These are phyloP conservation scores for Cerastoderma edule DNA, from an alignment of 2,888 invertebrate species.

Conservation along the genomic window DNA sequence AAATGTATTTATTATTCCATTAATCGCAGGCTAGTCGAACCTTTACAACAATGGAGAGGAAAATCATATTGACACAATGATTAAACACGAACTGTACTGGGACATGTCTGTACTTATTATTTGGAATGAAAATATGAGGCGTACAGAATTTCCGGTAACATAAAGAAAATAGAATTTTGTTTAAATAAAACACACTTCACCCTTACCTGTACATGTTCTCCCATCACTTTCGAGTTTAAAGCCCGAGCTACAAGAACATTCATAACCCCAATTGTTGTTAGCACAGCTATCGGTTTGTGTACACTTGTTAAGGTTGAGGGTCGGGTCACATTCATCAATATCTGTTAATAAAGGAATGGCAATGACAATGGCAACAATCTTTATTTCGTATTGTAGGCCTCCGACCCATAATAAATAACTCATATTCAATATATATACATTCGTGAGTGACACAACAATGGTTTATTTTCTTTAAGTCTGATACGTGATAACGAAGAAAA, in stretches of 20 bases:
- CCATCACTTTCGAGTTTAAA: constrained; percentile 62
- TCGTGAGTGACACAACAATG: no score
- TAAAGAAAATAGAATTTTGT: no score
- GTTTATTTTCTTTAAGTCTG: neutral
- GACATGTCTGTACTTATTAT: neutral
- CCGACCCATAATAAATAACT: no score
- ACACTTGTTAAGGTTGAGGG: constrained; percentile 37
- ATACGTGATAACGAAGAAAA: neutral
- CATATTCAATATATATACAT: no score
- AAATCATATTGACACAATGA: no score
- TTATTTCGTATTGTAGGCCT: no score
- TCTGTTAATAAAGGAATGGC: constrained; percentile 1
- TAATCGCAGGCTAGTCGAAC: no score
- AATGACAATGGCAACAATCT: neutral
- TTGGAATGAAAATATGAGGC: neutral
- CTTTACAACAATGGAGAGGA: no score
- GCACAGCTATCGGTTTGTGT: constrained; percentile 42
- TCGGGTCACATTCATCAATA: constrained; percentile 23
- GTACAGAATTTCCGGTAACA: no score
- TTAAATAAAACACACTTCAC: no score
- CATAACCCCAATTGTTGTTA: constrained; percentile 62
- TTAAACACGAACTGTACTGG: no score
- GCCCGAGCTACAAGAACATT: constrained; percentile 88
- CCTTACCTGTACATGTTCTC: constrained; percentile 60
- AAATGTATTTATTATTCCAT: no score